Evolutionary conservation across 2,797 vertebrate genomes (phyloP), one percentile per base, ranked within the genome.

Genomic region (Gadopsis bispinosus): DNA sequence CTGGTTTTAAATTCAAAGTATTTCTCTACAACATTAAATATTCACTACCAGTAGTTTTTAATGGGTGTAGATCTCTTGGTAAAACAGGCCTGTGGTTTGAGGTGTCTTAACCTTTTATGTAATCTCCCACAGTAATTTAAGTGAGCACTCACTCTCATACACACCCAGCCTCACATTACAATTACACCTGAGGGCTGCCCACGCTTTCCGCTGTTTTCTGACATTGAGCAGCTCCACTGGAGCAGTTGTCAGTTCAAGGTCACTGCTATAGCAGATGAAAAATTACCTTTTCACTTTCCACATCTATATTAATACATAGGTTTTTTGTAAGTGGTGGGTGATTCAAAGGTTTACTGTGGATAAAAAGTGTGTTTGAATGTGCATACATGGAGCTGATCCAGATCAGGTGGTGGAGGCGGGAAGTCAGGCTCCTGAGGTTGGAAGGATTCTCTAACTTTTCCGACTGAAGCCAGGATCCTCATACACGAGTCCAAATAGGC

Each of bases 401-500:
- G 96, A 80, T 99, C 98, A 81, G 98, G 98, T 50, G 98, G 98
- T 82, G 98, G 98, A 85, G 98, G 98, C 0, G 98, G 98, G 79
- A 99, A 99, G 84, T 99, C 98, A 1, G 95, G 97, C 73, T 99
- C 98, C 89, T 97, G 97, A 86, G 98, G 98, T 76, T 98, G 97
- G 93, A 99, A 99, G 66, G 97, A 97, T 94, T 99, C 98, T 93
- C 98, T 95, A 62, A 99, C 98, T 94, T 98, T 99, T 83, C 97
- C 98, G 31, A 99, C 98, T 55, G 97, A 97, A 91, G 95, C 96
- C 85, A 99, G 89, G 89, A 99, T 99, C 95, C 95, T 96, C 85
- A 98, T 96, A 84, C 97, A 97, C 0, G 97, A 99, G 90, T 99
- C 98, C 92, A 99, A 93, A 91, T 99, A 99, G 83, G 96, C 96